Evolutionary conservation across 2,113 vertebrate genomes (phyloP).

Genomic region (Gulo gulo): DNA sequence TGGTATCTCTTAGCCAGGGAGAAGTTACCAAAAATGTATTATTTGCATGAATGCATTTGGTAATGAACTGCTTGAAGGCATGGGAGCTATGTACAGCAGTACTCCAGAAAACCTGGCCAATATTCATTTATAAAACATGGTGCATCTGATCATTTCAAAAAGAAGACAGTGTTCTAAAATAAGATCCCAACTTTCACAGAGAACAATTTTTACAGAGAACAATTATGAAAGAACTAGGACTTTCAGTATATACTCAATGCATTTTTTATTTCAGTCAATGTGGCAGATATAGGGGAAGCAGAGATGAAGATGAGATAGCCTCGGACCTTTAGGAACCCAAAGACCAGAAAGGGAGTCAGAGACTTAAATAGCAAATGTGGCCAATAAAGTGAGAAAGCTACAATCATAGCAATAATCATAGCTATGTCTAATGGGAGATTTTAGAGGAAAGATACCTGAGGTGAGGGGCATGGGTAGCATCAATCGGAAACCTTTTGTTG

Average conservation of each 20-base stretch:
- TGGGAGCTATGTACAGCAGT: background rate
- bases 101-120: background rate
- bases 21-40: background rate
- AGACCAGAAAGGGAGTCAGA: background rate
- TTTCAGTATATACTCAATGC: background rate
- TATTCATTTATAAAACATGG: background rate
- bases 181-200: background rate
- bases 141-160: background rate
- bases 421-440: background rate
- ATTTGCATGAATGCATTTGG: background rate
- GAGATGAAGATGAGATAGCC: background rate
- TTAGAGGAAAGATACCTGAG: background rate
- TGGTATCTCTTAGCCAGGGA: background rate
- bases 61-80: background rate
- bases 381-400: background rate
- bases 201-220: background rate
- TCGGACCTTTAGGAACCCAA: background rate
- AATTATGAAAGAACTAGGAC: background rate
- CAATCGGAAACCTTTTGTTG: background rate
- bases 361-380: background rate
- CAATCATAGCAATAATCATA: background rate
- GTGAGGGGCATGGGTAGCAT: background rate
- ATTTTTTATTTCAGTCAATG: background rate
- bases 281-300: background rate
- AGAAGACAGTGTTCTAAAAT: background rate